Evolutionary conservation across 2,797 vertebrate species (phyloP).

Genomic region (Periophthalmus magnuspinnatus): DNA sequence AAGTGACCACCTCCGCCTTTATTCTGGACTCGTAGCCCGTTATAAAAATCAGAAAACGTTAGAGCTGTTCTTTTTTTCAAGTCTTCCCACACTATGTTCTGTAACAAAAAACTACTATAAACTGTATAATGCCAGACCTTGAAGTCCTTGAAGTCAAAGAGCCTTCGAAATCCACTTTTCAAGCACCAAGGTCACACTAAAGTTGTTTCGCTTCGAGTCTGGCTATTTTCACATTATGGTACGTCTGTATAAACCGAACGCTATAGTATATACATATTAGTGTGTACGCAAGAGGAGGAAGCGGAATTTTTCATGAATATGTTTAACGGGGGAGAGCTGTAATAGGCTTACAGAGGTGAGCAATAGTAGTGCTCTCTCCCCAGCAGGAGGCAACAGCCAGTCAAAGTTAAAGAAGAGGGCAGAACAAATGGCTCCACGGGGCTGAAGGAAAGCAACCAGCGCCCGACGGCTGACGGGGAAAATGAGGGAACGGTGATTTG

Average conservation of each 20-base stretch:
- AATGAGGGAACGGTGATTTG: conserved; percentile 41
- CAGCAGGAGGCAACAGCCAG: conserved; percentile 63
- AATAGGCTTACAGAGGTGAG: conserved; percentile 72
- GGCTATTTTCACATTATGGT: conserved; percentile 14
- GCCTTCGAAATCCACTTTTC: conserved; percentile 48
- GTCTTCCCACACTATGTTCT: conserved; percentile 22
- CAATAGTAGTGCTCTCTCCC: conserved; percentile 67
- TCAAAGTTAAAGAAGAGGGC: conserved; percentile 64
- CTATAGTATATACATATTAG: conserved; percentile 16
- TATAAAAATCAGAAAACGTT: conserved; percentile 1
- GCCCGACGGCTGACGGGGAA: conserved; percentile 34
- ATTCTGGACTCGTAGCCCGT: no score
- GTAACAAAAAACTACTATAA: background rate
- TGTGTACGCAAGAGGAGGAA: conserved; percentile 28
- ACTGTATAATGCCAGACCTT: conserved; percentile 10
- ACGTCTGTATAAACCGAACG: conserved; percentile 19
- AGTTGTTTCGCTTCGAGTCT: conserved; percentile 22
- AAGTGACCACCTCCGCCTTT: no score
- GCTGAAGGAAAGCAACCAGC: conserved; percentile 43
- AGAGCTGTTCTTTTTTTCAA: conserved; percentile 9
- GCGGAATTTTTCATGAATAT: conserved; percentile 74
- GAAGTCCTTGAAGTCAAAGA: conserved; percentile 35
- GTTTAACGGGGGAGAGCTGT: conserved; percentile 65
- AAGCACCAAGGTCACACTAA: conserved; percentile 39
- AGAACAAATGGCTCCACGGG: conserved; percentile 68